Evolutionary conservation across 1,140 invertebrate genomes (phyloP).

Genomic region (Aphaenogaster rudis): DNA sequence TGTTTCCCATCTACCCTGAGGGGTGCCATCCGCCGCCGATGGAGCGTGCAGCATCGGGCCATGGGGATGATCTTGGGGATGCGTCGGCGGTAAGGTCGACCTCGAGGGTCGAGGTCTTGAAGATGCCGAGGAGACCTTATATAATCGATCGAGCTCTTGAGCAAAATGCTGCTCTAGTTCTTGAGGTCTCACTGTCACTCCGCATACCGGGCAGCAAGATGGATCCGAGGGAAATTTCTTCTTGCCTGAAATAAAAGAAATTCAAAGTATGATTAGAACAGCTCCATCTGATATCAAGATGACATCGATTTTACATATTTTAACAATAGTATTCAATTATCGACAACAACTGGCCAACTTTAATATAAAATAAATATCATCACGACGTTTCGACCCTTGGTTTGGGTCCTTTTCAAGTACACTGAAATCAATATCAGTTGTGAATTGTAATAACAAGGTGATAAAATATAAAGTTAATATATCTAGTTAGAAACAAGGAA

Average conservation of each 20-base stretch:
- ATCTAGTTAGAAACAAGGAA: too few relatives aligned
- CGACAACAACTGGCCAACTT: too few relatives aligned
- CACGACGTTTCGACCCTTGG: too few relatives aligned
- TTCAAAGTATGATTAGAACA: conserved; percentile 1
- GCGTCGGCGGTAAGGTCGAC: conserved; percentile 85
- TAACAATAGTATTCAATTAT: too few relatives aligned
- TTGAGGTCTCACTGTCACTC: conserved; percentile 91
- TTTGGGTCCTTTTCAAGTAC: too few relatives aligned
- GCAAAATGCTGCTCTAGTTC: conserved; percentile 93
- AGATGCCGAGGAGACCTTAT: conserved; percentile 88
- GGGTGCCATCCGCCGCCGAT: conserved; percentile 88
- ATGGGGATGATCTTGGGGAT: conserved; percentile 87
- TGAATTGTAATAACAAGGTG: too few relatives aligned
- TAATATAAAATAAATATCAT: too few relatives aligned
- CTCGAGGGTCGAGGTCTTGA: conserved; percentile 84
- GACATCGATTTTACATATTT: background rate
- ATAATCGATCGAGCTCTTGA: conserved; percentile 92
- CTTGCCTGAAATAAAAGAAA: conserved; percentile 80
- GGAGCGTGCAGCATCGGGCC: conserved; percentile 85
- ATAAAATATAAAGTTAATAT: too few relatives aligned
- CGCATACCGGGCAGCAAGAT: conserved; percentile 93
- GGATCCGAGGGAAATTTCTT: conserved; percentile 88
- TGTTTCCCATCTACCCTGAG: conserved; percentile 94
- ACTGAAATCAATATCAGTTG: too few relatives aligned
- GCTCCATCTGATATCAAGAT: background rate